phyloP scores from a whole-genome alignment of 2,888 invertebrate species.

The Leptogaster cylindrica region DNA sequence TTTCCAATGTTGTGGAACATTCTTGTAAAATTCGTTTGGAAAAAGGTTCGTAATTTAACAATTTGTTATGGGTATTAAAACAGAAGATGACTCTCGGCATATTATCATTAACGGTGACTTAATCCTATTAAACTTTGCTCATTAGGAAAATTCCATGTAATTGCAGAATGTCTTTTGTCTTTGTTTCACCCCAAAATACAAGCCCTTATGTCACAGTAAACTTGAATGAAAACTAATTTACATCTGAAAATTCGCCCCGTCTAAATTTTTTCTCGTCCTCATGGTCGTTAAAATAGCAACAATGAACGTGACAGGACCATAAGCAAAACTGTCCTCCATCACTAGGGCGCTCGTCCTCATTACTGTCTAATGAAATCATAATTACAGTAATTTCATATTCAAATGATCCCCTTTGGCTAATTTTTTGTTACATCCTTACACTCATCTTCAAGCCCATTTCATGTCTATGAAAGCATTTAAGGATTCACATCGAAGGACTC shows the following conservation, averaged over 20 bases:
- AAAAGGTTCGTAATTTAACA: no score
- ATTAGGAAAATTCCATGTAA: neutral
- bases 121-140: conserved; percentile 23
- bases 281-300: neutral
- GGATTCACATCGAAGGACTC: neutral
- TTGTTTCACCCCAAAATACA: no score
- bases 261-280: neutral
- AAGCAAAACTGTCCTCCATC: no score
- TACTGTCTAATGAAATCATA: conserved; percentile 44
- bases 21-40: no score
- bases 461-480: neutral
- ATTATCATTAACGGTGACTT: conserved; percentile 17
- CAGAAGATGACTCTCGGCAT: conserved; percentile 3
- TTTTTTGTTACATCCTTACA: conserved; percentile 38
- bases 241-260: neutral
- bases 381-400: conserved; percentile 46
- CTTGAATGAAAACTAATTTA: no score
- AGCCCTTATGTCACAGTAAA: no score
- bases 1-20: no score
- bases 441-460: conserved; percentile 33
- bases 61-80: conserved; percentile 22
- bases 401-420: conserved; percentile 45
- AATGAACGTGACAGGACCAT: conserved; percentile 11
- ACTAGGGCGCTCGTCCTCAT: conserved; percentile 18
- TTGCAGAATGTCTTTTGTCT: no score